Base-by-base conservation (phyloP, 1,140 invertebrate species). In the Drosophila chauvacae region DNA sequence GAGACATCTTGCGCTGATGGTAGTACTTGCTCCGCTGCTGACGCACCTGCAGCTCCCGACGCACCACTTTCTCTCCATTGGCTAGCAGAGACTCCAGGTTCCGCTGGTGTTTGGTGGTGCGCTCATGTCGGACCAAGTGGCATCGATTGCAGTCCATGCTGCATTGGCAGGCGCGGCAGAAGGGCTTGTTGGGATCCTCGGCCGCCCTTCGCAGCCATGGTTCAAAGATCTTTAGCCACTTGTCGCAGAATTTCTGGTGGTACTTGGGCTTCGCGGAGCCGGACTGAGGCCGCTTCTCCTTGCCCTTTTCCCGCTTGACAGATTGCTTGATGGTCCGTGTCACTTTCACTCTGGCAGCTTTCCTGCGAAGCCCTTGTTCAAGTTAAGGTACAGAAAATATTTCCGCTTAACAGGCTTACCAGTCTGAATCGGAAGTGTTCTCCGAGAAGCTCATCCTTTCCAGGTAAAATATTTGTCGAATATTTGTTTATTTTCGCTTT, bases 21-120 rank as follows among this genome's bases (percentile, higher is more conserved):
- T 92, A 92, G 37, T 92, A 92, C 56, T 92, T 92, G 65, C 81
- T 92, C 1, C 87, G 87, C 33, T 92, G 81, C 41, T 84, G 83
- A 0, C 91, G 81, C 16, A 92, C 88, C 14, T 76, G 85, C 18
- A 91, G 20, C 47, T 92, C 91, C 28, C 77, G 66, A 3, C 73
- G 53, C 18, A 77, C 82, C 10, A 82, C 84, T n/a, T 73, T 71
- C 50, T 92, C 91, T 0, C 91, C 91, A 30, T 92, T 91, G 20
- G 69, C 80, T 2, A 92, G 42, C n/a, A 86, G 56, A 1, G 71
- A 72, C 48, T 92, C 85, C 37, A 92, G 44, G 53, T 92, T 92
- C 7, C 91, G 75, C 30, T 81, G 71, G 55, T 92, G 91, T 47
- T 92, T 92, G 13, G 80, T 85, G 10, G 91, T 92, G 1, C 78